Evolutionary conservation across 2,888 invertebrate genomes (phyloP).

Genomic region (Drosophila nr. medialis): DNA sequence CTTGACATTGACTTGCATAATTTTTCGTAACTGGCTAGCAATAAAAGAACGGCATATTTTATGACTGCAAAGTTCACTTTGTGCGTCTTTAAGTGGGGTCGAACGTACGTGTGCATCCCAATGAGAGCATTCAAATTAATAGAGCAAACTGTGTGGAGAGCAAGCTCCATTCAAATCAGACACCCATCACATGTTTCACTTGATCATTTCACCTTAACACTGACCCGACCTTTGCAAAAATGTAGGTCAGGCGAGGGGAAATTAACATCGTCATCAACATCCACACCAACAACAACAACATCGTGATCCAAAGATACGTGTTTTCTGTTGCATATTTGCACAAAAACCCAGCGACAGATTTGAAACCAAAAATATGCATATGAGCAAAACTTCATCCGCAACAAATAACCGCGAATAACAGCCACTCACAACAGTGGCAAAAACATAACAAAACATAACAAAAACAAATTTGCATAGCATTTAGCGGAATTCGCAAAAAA

Average conservation of each 20-base stretch:
- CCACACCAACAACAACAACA: not conserved
- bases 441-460: not conserved
- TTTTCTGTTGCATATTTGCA: slow-evolving; percentile 61
- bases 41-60: slow-evolving; percentile 40
- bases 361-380: slow-evolving; percentile 26
- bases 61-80: slow-evolving; percentile 16
- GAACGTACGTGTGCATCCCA: not conserved
- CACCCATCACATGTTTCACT: slow-evolving; percentile 18
- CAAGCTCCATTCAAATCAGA: slow-evolving; percentile 10
- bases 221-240: slow-evolving; percentile 61
- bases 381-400: slow-evolving; percentile 10
- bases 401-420: slow-evolving; percentile 14
- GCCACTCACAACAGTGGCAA: not conserved
- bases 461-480: slow-evolving; percentile 12
- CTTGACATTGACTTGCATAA: slow-evolving; percentile 72
- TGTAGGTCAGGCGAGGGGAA: slow-evolving; percentile 60
- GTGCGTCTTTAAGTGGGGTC: not conserved
- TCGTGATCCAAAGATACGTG: slow-evolving; percentile 59
- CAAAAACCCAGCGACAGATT: slow-evolving; percentile 31
- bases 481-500: slow-evolving; percentile 24
- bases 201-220: slow-evolving; percentile 66
- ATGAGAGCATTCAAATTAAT: not conserved
- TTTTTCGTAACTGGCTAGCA: slow-evolving; percentile 22
- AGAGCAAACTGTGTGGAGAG: not conserved
- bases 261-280: slow-evolving; percentile 16